Evolutionary conservation across 2,888 invertebrate species (phyloP).

Genomic region (Caenorhabditis sp.): DNA sequence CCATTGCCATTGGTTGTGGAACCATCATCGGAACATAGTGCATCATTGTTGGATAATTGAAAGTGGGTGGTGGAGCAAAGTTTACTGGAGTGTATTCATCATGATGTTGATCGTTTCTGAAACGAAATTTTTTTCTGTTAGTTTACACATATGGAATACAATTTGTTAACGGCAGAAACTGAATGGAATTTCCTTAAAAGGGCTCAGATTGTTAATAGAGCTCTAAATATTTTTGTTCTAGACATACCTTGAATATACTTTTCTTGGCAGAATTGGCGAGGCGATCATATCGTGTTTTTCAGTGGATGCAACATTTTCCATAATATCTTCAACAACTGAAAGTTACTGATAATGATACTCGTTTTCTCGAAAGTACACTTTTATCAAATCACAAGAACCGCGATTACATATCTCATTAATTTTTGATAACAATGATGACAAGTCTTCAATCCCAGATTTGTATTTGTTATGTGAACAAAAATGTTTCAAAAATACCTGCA

Average conservation of each 20-base stretch:
- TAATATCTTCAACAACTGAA: not conserved
- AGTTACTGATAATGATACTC: not conserved
- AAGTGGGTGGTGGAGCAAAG: constrained; percentile 43
- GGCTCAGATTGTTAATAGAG: no score
- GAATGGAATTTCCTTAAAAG: no score
- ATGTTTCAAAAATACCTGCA: no score
- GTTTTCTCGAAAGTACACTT: not conserved
- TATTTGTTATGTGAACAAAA: no score
- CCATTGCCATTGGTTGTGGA: constrained; percentile 37
- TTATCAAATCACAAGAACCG: not conserved
- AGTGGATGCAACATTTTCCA: not conserved
- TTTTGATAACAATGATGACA: not conserved
- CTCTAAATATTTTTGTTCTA: not conserved
- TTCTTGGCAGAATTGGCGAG: constrained; percentile 36
- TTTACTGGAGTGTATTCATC: constrained; percentile 41
- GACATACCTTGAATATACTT: constrained; percentile 30
- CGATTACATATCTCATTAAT: not conserved
- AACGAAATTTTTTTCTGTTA: not conserved
- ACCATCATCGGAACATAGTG: constrained; percentile 55
- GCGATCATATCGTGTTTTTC: constrained; percentile 11
- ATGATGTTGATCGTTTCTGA: constrained; percentile 21
- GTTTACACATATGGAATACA: not conserved
- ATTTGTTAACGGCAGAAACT: not conserved
- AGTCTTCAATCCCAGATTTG: no score
- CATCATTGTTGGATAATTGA: constrained; percentile 44